Conservation (phyloP, 2,113 vertebrate species). For the Reinhardtius hippoglossoides region DNA sequence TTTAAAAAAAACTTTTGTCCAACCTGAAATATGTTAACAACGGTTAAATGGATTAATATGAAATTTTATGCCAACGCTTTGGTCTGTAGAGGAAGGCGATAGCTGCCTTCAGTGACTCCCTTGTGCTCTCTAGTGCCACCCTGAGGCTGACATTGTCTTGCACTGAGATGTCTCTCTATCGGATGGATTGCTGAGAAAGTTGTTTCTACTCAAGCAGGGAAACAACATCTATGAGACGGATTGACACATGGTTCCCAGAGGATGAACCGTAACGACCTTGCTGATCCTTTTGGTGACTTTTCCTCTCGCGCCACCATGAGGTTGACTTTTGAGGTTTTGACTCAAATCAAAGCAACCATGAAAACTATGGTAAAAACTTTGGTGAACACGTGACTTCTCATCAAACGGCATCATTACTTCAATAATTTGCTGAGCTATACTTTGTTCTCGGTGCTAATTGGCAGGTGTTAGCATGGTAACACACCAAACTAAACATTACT, state of each 20-base stretch:
- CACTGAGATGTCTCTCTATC: background rate
- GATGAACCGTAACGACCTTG: background rate
- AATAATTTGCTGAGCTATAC: background rate
- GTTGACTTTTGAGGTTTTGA: background rate
- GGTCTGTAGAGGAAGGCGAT: background rate
- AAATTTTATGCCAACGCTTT: background rate
- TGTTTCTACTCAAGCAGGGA: background rate
- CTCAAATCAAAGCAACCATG: too few relatives aligned
- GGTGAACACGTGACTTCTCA: too few relatives aligned
- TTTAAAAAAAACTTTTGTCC: background rate
- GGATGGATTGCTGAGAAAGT: background rate
- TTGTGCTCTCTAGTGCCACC: background rate
- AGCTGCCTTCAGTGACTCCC: background rate
- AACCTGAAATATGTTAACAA: background rate
- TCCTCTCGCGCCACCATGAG: too few relatives aligned
- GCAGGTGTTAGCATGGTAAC: background rate
- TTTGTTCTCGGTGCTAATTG: background rate
- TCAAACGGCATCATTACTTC: background rate
- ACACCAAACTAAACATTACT: background rate
- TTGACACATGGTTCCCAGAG: background rate
- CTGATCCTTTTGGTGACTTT: background rate
- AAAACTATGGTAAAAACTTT: too few relatives aligned
- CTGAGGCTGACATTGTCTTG: background rate
- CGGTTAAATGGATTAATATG: too few relatives aligned
- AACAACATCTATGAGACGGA: background rate